Conservation (phyloP, 2,888 invertebrate species). For the Resseliella maxima region DNA sequence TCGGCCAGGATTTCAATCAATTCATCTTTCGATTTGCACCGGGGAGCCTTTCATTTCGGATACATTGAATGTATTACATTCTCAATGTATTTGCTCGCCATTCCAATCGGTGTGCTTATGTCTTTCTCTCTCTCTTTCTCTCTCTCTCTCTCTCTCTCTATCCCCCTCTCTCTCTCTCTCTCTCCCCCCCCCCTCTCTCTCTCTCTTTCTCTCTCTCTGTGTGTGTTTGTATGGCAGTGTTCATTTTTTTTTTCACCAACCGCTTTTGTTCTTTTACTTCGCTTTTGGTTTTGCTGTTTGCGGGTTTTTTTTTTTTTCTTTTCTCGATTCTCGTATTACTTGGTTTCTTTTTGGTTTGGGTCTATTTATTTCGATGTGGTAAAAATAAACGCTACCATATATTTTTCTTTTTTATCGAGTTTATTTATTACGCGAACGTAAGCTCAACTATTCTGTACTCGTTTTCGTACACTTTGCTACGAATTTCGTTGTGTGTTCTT, state of each 20-base stretch:
- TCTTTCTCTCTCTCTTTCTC: neutral
- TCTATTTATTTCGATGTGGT: conserved; percentile 43
- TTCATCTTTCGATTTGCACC: conserved; percentile 39
- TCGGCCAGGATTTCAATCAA: conserved; percentile 25
- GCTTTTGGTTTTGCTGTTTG: neutral
- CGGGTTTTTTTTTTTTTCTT: neutral
- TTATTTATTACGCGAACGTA: conserved; percentile 45
- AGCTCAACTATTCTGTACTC: conserved; percentile 50
- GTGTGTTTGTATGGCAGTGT: neutral
- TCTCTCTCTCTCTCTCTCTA: too few relatives aligned
- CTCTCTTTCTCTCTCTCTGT: neutral
- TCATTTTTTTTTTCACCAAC: neutral
- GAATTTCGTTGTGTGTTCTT: neutral
- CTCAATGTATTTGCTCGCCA: too few relatives aligned
- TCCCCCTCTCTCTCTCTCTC: neutral
- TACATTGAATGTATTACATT: neutral
- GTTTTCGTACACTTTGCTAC: neutral
- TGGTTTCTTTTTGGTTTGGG: conserved; percentile 4
- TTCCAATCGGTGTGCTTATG: neutral
- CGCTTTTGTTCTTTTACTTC: conserved; percentile 17
- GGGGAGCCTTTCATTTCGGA: neutral
- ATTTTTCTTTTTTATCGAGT: conserved; percentile 35
- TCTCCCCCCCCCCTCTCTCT: neutral
- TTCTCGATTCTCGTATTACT: too few relatives aligned
- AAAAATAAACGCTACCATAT: conserved; percentile 48